Percentiles rank a stretch among this genome's conserved stretches.
phyloP scores from a whole-genome alignment of 2,797 vertebrate species.

The Bovichtus diacanthus region DNA sequence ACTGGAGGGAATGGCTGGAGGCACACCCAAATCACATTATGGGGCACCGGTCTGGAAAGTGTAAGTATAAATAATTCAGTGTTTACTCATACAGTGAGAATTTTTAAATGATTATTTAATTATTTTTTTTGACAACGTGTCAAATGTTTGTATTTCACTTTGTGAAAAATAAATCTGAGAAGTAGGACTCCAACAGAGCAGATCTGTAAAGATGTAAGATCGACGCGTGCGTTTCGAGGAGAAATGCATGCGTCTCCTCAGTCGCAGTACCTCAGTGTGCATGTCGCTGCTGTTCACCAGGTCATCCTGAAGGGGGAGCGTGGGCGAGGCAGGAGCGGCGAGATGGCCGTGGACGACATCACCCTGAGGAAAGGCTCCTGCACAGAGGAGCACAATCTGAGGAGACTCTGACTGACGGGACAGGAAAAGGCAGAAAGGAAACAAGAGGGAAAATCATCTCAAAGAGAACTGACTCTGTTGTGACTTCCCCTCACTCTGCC shows the following conservation, averaged over 20 bases:
- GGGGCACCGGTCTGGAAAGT: conserved; percentile 89
- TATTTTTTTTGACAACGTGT: not conserved
- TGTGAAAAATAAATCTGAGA: conserved; percentile 18
- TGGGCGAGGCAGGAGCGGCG: conserved; percentile 87
- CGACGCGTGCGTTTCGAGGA: not conserved
- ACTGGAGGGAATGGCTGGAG: conserved; percentile 94
- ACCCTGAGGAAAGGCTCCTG: conserved; percentile 92
- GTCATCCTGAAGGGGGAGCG: conserved; percentile 96
- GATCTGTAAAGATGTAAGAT: conserved; percentile 8
- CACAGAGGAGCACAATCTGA: conserved; percentile 87
- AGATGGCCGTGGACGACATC: conserved; percentile 95
- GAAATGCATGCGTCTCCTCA: not conserved
- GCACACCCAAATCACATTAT: conserved; percentile 92
- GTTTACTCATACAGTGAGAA: not conserved
- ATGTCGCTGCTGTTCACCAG: conserved; percentile 77
- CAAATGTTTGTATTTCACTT: not conserved
- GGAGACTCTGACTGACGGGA: conserved; percentile 81
- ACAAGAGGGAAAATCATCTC: conserved; percentile 59
- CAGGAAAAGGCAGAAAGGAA: conserved; percentile 36
- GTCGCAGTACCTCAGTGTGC: conserved; percentile 1
- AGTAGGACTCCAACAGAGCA: not conserved
- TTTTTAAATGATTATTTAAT: not conserved
- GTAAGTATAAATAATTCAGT: conserved; percentile 85
- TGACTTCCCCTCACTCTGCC: conserved; percentile 56
- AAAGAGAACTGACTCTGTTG: conserved; percentile 76